Evolutionary conservation across 1,140 invertebrate genomes (phyloP).

Genomic region (Brachionus asplanchnoidis): DNA sequence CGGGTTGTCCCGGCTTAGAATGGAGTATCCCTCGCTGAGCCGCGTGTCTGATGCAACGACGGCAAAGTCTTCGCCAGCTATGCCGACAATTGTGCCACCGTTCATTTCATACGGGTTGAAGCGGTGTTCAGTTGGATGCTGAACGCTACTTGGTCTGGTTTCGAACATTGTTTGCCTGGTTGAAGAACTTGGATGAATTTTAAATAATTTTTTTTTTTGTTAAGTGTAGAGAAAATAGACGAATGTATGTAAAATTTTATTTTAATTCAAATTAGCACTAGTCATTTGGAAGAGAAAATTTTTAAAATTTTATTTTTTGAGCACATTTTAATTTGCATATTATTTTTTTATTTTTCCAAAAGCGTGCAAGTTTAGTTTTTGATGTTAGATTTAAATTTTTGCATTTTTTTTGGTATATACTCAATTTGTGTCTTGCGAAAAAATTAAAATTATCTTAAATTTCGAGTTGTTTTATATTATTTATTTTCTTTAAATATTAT

Average conservation of each 20-base stretch:
- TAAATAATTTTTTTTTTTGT: background rate
- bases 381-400: background rate
- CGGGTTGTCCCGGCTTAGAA: constrained; percentile 78
- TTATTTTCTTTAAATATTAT: background rate
- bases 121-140: background rate
- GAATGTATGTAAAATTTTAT: background rate
- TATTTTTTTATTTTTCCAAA: background rate
- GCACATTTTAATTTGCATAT: constrained; percentile 27
- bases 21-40: constrained; percentile 80
- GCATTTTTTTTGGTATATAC: background rate
- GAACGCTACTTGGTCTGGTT: background rate
- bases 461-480: background rate
- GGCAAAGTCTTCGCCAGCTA: constrained; percentile 83
- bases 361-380: background rate
- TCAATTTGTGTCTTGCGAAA: background rate
- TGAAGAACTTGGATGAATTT: background rate
- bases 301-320: background rate
- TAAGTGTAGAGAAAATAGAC: background rate
- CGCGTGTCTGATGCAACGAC: constrained; percentile 86
- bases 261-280: constrained; percentile 14
- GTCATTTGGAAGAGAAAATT: background rate
- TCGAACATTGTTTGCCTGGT: background rate
- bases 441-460: background rate
- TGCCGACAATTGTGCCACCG: constrained; percentile 62
- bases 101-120: constrained; percentile 38